Evolutionary conservation across 2,113 vertebrate species (phyloP).

Genomic region (Urocolius indicus): DNA sequence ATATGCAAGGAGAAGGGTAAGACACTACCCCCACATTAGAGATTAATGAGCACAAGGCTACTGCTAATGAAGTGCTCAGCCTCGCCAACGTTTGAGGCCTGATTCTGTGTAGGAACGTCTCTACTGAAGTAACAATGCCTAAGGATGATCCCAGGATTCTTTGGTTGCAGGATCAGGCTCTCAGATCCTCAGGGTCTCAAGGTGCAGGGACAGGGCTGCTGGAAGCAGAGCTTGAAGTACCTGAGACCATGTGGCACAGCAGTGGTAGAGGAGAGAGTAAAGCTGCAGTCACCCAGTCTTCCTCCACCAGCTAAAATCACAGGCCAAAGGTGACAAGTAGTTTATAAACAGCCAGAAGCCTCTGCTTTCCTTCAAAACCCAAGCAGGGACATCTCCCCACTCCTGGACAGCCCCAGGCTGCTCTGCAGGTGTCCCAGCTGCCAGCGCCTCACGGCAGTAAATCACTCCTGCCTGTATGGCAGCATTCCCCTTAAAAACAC

Average conservation of each 20-base stretch:
- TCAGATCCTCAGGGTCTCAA: background rate
- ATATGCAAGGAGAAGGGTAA: background rate
- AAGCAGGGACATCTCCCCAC: background rate
- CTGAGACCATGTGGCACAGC: background rate
- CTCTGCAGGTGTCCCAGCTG: background rate
- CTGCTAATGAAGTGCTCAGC: background rate
- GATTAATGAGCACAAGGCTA: background rate
- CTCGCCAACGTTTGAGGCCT: background rate
- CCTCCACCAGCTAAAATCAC: accelerated
- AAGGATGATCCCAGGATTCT: background rate
- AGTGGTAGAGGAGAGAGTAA: background rate
- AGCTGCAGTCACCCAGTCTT: background rate
- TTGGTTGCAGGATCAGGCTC: background rate
- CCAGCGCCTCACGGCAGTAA: background rate
- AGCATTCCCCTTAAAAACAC: background rate
- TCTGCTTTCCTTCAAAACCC: background rate
- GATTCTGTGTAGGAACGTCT: background rate
- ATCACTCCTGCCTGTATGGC: background rate
- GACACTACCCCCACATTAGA: background rate
- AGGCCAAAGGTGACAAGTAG: background rate
- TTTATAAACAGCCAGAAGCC: accelerated
- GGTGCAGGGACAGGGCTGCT: accelerated
- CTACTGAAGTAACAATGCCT: background rate
- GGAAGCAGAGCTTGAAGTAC: background rate
- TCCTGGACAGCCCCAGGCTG: background rate